Conservation (phyloP, 2,797 vertebrate genomes). For the Rhynchotus rufescens region DNA sequence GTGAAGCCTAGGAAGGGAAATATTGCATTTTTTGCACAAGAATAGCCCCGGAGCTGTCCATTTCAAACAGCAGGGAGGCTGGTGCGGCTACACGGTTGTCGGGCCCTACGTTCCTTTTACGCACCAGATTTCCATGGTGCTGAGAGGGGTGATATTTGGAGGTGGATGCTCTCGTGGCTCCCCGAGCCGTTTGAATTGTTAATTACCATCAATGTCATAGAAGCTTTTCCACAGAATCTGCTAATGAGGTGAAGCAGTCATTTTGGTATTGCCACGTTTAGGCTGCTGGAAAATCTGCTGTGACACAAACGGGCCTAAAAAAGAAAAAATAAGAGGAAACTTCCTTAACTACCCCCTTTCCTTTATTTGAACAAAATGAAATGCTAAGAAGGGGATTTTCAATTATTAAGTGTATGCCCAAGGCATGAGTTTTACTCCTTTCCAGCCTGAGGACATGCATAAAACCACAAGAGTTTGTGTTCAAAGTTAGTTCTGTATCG, state of each 20-base stretch:
- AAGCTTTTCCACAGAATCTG: slow-evolving; percentile 30
- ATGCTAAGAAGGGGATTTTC: neutral
- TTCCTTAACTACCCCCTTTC: neutral
- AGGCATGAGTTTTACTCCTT: slow-evolving; percentile 64
- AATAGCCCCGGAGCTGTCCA: neutral
- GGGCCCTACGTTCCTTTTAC: neutral
- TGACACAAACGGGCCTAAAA: slow-evolving; percentile 33
- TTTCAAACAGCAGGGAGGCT: neutral
- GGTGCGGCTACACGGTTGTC: neutral
- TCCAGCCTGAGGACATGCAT: slow-evolving; percentile 63
- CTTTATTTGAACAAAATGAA: neutral
- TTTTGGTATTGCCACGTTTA: neutral
- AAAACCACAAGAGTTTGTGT: neutral
- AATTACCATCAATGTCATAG: slow-evolving; percentile 56
- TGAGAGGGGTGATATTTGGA: slow-evolving; percentile 45
- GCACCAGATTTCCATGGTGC: neutral
- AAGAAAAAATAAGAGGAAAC: slow-evolving; percentile 1
- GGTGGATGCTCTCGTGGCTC: neutral
- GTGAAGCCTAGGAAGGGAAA: neutral
- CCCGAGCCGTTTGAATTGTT: slow-evolving; percentile 57
- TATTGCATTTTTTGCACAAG: neutral
- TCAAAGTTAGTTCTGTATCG: neutral
- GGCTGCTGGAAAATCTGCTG: slow-evolving; percentile 42
- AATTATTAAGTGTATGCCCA: neutral
- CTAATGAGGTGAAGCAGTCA: slow-evolving; percentile 52